These are phyloP conservation scores for Pandemis cinnamomeana DNA, from an alignment of 2,888 invertebrate species.

Conservation along the genomic window DNA sequence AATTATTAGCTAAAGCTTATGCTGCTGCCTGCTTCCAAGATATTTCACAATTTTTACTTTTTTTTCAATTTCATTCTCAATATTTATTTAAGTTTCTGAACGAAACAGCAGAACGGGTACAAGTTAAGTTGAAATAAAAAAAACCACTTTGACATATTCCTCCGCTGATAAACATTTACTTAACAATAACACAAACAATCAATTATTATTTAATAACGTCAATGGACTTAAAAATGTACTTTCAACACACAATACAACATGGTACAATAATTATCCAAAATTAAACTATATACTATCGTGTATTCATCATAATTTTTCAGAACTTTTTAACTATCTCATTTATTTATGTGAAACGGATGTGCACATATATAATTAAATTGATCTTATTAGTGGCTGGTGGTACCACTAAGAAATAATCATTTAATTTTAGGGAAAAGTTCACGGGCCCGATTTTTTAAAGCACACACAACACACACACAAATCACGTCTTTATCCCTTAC, in stretches of 20 bases:
- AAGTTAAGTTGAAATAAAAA: background rate
- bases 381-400: too few relatives aligned
- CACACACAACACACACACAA: too few relatives aligned
- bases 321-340: conserved; percentile 1
- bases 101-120: background rate
- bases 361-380: too few relatives aligned
- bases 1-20: background rate
- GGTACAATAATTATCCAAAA: conserved; percentile 51
- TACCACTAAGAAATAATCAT: too few relatives aligned
- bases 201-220: conserved; percentile 23
- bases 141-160: conserved; percentile 40
- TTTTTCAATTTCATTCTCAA: too few relatives aligned
- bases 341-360: background rate
- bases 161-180: conserved; percentile 50
- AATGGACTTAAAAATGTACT: conserved; percentile 47
- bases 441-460: too few relatives aligned
- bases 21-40: background rate
- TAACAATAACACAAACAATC: conserved; percentile 53
- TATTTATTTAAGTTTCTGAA: background rate
- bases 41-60: background rate
- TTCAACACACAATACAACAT: conserved; percentile 53
- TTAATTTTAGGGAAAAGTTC: too few relatives aligned
- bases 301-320: conserved; percentile 14
- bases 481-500: too few relatives aligned
- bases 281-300: conserved; percentile 41